These are phyloP conservation scores for Drosophila pseudoananassae DNA, from an alignment of 1,140 invertebrate species.

Conservation along the genomic window DNA sequence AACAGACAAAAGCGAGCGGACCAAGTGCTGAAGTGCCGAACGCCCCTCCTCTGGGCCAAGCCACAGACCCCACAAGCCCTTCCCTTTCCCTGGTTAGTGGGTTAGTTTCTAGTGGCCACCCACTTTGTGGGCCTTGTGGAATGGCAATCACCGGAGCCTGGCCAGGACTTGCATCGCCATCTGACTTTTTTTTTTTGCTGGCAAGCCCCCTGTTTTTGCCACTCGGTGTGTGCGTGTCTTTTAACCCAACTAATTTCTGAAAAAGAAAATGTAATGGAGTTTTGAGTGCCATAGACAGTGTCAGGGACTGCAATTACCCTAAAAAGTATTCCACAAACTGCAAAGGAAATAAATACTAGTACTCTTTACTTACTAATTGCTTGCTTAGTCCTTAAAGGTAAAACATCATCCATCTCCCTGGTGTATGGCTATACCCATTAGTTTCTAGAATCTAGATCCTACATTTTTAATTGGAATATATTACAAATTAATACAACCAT, in stretches of 20 bases:
- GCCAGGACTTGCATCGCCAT: conserved; percentile 24
- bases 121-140: conserved; percentile 71
- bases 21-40: conserved; percentile 74
- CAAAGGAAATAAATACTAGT: not conserved
- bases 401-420: too few relatives aligned
- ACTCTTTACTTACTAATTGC: not conserved
- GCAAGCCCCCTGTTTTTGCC: conserved; percentile 2
- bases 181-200: not conserved
- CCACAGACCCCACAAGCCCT: conserved; percentile 13
- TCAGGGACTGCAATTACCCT: conserved; percentile 4
- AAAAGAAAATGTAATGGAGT: conserved; percentile 12
- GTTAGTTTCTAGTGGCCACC: conserved; percentile 77
- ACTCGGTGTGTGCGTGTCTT: conserved; percentile 56
- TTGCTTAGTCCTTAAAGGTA: too few relatives aligned
- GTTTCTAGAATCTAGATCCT: not conserved
- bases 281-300: not conserved
- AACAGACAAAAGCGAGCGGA: conserved; percentile 59
- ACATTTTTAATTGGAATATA: not conserved
- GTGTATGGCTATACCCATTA: too few relatives aligned
- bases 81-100: conserved; percentile 35
- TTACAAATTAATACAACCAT: conserved; percentile 14
- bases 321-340: not conserved
- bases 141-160: conserved; percentile 43
- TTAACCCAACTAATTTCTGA: conserved; percentile 72
- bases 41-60: conserved; percentile 13